These are phyloP conservation scores for Drosophila micromelanica DNA, from an alignment of 1,140 invertebrate genomes.

Conservation along the genomic window DNA sequence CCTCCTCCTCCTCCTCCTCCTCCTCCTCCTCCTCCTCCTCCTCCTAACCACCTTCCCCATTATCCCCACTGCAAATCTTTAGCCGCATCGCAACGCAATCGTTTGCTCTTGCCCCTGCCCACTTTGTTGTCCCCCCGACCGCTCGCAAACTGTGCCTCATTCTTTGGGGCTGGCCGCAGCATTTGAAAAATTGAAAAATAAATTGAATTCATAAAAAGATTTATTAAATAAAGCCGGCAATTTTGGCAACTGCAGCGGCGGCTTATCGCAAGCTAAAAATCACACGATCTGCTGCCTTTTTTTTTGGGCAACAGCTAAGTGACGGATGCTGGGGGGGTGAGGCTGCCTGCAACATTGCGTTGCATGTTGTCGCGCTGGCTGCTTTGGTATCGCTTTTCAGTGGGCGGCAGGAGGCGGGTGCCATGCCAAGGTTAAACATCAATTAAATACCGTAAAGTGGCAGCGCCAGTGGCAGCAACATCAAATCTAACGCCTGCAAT, in stretches of 20 bases:
- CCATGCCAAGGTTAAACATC: conserved; percentile 74
- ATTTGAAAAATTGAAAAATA: conserved; percentile 78
- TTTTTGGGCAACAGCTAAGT: conserved; percentile 9
- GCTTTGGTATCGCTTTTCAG: conserved; percentile 53
- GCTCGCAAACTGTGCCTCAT: not conserved
- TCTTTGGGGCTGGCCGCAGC: conserved; percentile 23
- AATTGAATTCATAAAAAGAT: conserved; percentile 80
- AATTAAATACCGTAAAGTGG: conserved; percentile 73
- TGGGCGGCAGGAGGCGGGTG: conserved; percentile 24
- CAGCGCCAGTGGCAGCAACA: conserved; percentile 47
- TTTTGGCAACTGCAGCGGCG: conserved; percentile 59
- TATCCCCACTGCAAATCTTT: conserved; percentile 25
- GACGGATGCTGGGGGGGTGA: not conserved
- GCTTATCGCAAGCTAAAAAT: conserved; percentile 69
- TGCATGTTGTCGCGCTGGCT: conserved; percentile 33
- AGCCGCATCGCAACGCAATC: conserved; percentile 43
- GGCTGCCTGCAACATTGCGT: conserved; percentile 29
- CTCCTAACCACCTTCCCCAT: not conserved
- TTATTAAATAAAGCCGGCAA: conserved; percentile 72
- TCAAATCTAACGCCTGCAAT: conserved; percentile 68
- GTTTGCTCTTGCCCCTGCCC: not conserved
- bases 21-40: conserved; percentile 3
- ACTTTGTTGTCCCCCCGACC: not conserved
- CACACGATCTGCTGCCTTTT: conserved; percentile 43
- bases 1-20: conserved; percentile 4